These are phyloP conservation scores for Mirounga angustirostris DNA, from an alignment of 2,113 vertebrate species.

Conservation along the genomic window DNA sequence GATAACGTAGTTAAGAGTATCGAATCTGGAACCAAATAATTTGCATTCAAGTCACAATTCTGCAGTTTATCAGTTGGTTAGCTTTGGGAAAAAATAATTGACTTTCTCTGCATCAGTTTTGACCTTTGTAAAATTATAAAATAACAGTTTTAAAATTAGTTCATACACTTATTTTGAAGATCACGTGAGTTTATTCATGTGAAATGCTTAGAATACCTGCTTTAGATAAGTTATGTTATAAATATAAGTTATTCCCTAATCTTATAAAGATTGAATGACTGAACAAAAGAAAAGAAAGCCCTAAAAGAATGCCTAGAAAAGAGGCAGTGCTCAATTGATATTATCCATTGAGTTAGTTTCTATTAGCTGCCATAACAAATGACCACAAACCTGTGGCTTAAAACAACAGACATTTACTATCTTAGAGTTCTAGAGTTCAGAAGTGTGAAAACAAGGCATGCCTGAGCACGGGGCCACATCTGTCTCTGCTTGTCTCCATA, in stretches of 20 bases:
- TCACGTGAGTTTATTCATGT: neutral
- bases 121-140: neutral
- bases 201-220: neutral
- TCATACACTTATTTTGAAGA: neutral
- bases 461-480: neutral
- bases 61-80: neutral
- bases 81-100: neutral
- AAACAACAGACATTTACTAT: neutral
- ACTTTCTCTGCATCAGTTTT: neutral
- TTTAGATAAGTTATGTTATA: neutral
- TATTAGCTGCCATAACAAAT: neutral
- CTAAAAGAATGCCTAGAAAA: neutral
- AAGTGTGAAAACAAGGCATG: neutral
- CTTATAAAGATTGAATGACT: neutral
- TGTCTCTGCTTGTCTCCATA: neutral
- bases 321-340: neutral
- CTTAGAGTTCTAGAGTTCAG: neutral
- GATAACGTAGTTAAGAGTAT: neutral
- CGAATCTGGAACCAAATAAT: neutral
- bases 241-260: neutral
- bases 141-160: neutral
- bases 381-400: neutral
- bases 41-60: neutral
- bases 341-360: neutral
- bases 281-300: neutral